A percentile compares a stretch with the other conserved stretches of the same genome.
These are phyloP conservation scores for Blastobasis adustella DNA, from an alignment of 2,888 invertebrate species.

Conservation along the genomic window DNA sequence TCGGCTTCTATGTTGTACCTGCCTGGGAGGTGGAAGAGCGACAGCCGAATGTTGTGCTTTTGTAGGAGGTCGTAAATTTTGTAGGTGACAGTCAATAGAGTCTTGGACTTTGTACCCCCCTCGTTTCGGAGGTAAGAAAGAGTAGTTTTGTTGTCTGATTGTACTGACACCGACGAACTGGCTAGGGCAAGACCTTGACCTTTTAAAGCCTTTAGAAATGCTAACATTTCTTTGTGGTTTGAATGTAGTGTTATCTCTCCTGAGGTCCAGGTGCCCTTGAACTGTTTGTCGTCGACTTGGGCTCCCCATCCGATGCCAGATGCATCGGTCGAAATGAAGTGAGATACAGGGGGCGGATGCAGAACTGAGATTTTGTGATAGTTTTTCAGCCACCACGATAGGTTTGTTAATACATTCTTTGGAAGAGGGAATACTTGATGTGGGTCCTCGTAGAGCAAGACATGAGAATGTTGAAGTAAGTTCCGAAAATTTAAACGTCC, in stretches of 20 bases:
- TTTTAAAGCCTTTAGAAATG: neutral
- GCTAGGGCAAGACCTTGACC: neutral
- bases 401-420: too few relatives aligned
- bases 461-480: too few relatives aligned
- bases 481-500: too few relatives aligned
- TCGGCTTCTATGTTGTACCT: neutral
- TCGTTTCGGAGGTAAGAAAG: neutral
- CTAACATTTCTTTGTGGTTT: constrained; percentile 7
- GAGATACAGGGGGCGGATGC: neutral
- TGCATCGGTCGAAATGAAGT: constrained; percentile 6
- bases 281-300: constrained; percentile 1
- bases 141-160: neutral
- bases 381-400: too few relatives aligned
- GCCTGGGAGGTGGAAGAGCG: neutral
- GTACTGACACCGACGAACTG: neutral
- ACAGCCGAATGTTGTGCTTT: too few relatives aligned
- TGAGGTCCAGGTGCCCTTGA: constrained; percentile 1
- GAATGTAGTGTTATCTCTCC: neutral
- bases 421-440: too few relatives aligned
- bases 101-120: neutral
- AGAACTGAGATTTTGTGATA: too few relatives aligned
- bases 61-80: too few relatives aligned
- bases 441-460: too few relatives aligned
- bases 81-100: neutral
- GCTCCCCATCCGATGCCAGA: constrained; percentile 5